A percentile compares a stretch with the other conserved stretches of the same genome.
Evolutionary conservation across 2,113 vertebrate genomes (phyloP).

Genomic region (Argyrosomus japonicus): DNA sequence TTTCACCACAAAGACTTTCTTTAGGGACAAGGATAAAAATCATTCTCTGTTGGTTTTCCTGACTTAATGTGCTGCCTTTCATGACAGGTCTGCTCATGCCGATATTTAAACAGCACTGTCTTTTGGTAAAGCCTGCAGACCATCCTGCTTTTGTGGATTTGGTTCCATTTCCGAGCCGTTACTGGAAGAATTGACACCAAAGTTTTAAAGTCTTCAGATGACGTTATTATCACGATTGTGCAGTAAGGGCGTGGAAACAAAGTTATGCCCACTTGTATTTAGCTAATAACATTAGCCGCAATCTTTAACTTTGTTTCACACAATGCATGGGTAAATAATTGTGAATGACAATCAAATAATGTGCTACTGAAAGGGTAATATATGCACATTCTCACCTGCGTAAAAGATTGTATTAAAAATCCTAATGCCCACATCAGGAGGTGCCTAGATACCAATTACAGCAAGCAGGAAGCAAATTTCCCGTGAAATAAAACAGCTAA

Average conservation of each 20-base stretch:
- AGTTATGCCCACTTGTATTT: constrained; percentile 30
- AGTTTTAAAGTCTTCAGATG: constrained; percentile 42
- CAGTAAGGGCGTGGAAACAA: constrained; percentile 26
- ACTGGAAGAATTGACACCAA: constrained; percentile 15
- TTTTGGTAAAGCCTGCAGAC: constrained; percentile 31
- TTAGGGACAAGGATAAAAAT: constrained; percentile 30
- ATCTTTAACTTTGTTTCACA: constrained; percentile 71
- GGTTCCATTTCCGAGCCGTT: constrained; percentile 26
- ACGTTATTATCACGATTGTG: constrained; percentile 29
- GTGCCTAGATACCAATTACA: constrained; percentile 85
- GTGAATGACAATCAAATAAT: constrained; percentile 82
- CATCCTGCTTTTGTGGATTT: constrained; percentile 24
- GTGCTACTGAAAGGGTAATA: constrained; percentile 82
- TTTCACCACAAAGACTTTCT: constrained; percentile 33
- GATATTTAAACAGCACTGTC: constrained; percentile 36
- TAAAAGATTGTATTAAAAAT: constrained; percentile 83
- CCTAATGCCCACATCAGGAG: constrained; percentile 83
- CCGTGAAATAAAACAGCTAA: constrained; percentile 88
- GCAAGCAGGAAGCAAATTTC: constrained; percentile 85
- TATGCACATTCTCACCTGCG: constrained; percentile 82
- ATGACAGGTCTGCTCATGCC: constrained; percentile 34
- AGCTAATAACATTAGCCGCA: constrained; percentile 75
- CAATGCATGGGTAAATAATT: constrained; percentile 76
- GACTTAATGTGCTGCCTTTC: constrained; percentile 29
- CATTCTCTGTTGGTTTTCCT: constrained; percentile 13